Conservation (phyloP, 2,797 vertebrate species). For the Trachops cirrhosus region DNA sequence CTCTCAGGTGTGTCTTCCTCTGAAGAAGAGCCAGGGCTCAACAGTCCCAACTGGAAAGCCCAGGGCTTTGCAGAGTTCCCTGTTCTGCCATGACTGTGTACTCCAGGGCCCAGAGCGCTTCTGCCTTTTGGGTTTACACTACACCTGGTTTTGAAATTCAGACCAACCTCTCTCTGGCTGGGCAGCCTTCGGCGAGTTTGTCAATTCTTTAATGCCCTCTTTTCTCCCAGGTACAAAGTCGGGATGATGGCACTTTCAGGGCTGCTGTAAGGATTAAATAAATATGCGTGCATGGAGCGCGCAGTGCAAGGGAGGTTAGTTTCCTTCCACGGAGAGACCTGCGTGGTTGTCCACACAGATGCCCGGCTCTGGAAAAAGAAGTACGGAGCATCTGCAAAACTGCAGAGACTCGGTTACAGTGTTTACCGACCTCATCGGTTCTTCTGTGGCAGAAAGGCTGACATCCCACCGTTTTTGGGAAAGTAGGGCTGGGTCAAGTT, state of each 20-base stretch:
- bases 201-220: background rate
- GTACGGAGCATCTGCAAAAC: background rate
- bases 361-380: background rate
- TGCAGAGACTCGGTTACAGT: background rate
- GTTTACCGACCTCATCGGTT: background rate
- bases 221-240: background rate
- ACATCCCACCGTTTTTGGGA: background rate
- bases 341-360: background rate
- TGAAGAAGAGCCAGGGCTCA: background rate
- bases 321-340: background rate
- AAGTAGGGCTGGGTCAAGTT: background rate
- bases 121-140: background rate
- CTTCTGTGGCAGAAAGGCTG: background rate
- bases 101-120: background rate
- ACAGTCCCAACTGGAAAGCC: background rate
- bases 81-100: rapidly evolving
- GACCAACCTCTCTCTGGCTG: background rate
- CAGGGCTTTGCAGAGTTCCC: background rate
- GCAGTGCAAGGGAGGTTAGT: background rate
- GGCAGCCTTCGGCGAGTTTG: background rate
- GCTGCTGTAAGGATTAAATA: background rate
- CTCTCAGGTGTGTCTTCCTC: background rate
- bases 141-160: background rate
- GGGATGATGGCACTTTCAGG: background rate
- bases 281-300: background rate